Base-by-base conservation (phyloP, 1,140 invertebrate genomes). In the Diachasmimorpha longicaudata region DNA sequence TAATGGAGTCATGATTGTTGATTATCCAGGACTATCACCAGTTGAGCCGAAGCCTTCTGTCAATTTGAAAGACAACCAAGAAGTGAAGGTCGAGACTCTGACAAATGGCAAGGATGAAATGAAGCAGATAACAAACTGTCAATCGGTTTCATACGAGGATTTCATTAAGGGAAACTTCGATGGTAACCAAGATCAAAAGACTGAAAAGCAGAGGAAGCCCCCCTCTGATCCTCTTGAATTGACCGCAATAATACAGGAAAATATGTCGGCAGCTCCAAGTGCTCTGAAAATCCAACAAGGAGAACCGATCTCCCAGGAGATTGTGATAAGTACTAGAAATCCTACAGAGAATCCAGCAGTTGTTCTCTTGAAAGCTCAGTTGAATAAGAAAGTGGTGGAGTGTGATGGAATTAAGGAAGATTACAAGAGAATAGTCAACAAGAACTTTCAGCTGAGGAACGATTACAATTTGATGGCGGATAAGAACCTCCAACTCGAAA, bases 131-230 rank as follows among this genome's bases (percentile, higher is more conserved):
- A 67, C 77, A 8, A 80, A 85, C 79, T 31, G 82, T 0, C 79
- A 79, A 14, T 78, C 82, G 0, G 44, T 86, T 9, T 81, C 66
- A 48, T 86, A 85, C 55, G 84, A 87, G 6, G 85, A 87, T 31
- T 87, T 85, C 13, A 81, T 84, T 75, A 82, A 81, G 8, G 75
- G 69, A 9, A 23, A 23, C 58, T 23, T 58, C 70, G 70, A 46
- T 11, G 19, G 48, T 14, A 39, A 55, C 44, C 19, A 39, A 36
- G 31, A n/a, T 4, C 21, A 72, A 55, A 58, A 48, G 70, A 48
- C 19, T 48, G 25, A 48, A 23, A 44, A 48, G 21, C 39, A 71
- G 48, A 44, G 14, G 25, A 72, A 58, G n/a, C 23, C 3, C n/a
- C 0, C 44, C 3, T 46, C 21, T 21, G 69, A 55, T 37, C 23